Evolutionary conservation across 2,113 vertebrate genomes (phyloP).

Genomic region (Anthoscopus minutus): DNA sequence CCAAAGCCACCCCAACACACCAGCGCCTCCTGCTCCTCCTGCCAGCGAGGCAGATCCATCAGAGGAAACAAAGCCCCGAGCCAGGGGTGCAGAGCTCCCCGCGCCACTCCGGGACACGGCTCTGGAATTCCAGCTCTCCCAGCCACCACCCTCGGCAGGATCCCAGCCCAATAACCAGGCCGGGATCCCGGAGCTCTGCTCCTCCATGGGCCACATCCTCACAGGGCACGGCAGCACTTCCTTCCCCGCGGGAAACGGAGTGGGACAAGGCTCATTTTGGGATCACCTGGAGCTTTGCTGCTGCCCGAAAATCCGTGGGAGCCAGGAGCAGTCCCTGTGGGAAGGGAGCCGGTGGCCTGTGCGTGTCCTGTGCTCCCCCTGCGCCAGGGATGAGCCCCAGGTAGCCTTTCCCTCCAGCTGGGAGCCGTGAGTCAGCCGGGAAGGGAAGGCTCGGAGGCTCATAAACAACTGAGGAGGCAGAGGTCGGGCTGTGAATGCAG

Average conservation of each 20-base stretch:
- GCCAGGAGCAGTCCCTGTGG: rapidly evolving
- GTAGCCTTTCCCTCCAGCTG: not conserved
- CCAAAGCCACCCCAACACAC: not conserved
- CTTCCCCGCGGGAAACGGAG: not conserved
- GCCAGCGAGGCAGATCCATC: rapidly evolving
- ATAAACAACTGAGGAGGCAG: not conserved
- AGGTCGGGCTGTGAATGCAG: not conserved
- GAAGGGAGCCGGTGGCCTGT: not conserved
- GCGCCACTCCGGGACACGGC: rapidly evolving
- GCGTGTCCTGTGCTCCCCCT: not conserved
- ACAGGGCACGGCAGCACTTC: not conserved
- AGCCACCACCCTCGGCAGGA: rapidly evolving
- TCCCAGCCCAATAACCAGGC: not conserved
- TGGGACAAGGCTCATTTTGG: rapidly evolving
- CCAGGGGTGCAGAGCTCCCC: not conserved
- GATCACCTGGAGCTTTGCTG: not conserved
- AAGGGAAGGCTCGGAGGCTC: not conserved
- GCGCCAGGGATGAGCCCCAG: not conserved
- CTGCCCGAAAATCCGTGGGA: rapidly evolving
- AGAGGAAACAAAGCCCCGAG: not conserved
- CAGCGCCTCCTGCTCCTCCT: not conserved
- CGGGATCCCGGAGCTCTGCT: not conserved
- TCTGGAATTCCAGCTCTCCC: not conserved
- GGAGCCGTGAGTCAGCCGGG: not conserved
- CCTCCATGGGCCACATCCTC: rapidly evolving